Evolutionary conservation across 2,113 vertebrate genomes (phyloP).

Genomic region (Cynopterus brachyotis): DNA sequence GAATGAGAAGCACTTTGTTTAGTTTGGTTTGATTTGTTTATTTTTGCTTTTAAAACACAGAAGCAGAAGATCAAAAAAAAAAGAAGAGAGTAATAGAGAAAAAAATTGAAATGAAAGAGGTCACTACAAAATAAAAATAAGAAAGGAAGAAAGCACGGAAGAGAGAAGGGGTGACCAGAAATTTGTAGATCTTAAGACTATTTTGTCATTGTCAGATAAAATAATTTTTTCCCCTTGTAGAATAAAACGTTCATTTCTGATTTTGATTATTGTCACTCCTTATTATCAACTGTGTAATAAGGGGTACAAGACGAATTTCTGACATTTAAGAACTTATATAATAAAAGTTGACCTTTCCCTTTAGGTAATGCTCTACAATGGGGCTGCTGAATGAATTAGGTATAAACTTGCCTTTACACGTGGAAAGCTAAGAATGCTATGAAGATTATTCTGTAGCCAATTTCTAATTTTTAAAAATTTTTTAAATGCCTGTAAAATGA

Average conservation of each 20-base stretch:
- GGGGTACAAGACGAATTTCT: constrained; percentile 11
- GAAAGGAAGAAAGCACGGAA: not conserved
- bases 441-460: not conserved
- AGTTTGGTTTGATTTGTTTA: not conserved
- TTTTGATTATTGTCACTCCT: constrained; percentile 41
- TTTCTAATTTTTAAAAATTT: not conserved
- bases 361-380: not conserved
- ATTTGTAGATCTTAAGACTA: not conserved
- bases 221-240: constrained; percentile 1
- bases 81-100: not conserved
- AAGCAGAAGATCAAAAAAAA: not conserved
- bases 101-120: not conserved
- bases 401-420: not conserved
- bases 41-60: not conserved
- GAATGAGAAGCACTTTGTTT: not conserved
- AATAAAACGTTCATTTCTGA: constrained; percentile 26
- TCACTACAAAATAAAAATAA: not conserved
- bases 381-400: constrained; percentile 29
- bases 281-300: constrained; percentile 38
- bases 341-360: constrained; percentile 21
- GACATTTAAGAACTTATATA: constrained; percentile 3
- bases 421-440: not conserved
- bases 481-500: not conserved
- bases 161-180: not conserved
- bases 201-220: constrained; percentile 32